phyloP scores from a whole-genome alignment of 1,140 invertebrate genomes.

The Pseudachorutes palmiensis region DNA sequence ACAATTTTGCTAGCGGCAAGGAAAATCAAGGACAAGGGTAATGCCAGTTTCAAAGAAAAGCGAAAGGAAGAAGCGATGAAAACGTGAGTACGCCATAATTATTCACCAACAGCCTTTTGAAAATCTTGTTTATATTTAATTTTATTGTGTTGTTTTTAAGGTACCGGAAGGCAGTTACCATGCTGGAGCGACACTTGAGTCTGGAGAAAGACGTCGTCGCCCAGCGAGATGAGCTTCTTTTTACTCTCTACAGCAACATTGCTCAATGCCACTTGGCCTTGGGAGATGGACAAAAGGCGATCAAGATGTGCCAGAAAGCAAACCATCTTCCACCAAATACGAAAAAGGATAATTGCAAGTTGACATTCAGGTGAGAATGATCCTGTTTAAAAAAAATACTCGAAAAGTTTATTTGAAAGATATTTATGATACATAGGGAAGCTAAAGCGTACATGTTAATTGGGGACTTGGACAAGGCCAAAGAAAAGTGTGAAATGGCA shows the following conservation, averaged over 20 bases:
- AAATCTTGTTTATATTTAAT: background rate
- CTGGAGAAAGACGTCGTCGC: conserved; percentile 54
- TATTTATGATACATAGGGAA: background rate
- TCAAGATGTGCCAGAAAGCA: conserved; percentile 43
- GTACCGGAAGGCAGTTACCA: conserved; percentile 49
- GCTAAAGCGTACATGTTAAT: background rate
- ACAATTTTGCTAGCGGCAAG: conserved; percentile 48
- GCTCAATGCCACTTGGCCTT: conserved; percentile 59
- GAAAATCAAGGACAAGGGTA: conserved; percentile 43
- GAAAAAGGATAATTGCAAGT: background rate
- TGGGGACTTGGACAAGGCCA: background rate
- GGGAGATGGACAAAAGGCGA: conserved; percentile 42
- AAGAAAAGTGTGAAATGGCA: background rate
- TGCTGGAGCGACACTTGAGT: conserved; percentile 50
- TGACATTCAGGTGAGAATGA: background rate
- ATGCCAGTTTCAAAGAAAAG: conserved; percentile 30
- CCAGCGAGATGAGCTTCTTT: conserved; percentile 45
- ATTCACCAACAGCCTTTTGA: background rate
- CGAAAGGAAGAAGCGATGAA: conserved; percentile 17
- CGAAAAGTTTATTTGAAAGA: too few species aligned
- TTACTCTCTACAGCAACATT: conserved; percentile 52
- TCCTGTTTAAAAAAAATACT: background rate
- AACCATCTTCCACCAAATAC: conserved; percentile 33
- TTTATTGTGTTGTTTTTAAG: conserved; percentile 40
- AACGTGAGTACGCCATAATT: conserved; percentile 18